phyloP scores from a whole-genome alignment of 1,140 invertebrate species.

The Trichogramma pretiosum region DNA sequence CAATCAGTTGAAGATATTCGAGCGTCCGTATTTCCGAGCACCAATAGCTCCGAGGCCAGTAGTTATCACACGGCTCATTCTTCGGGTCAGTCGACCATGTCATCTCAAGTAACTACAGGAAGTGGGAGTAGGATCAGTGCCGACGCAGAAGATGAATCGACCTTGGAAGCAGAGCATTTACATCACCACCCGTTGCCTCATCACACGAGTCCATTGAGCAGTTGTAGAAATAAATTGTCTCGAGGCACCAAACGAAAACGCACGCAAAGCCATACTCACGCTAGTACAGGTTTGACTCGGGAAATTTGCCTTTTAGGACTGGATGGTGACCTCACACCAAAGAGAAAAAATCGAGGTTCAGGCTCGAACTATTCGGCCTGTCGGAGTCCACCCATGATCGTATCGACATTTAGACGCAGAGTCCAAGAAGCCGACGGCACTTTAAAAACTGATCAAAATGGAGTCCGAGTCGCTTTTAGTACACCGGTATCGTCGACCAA shows the following conservation, averaged over 20 bases:
- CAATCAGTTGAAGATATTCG: conserved; percentile 37
- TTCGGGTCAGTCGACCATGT: too few species aligned
- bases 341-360: conserved; percentile 41
- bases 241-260: conserved; percentile 39
- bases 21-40: conserved; percentile 1
- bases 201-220: conserved; percentile 36
- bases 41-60: conserved; percentile 19
- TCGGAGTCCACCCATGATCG: conserved; percentile 19
- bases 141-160: conserved; percentile 36
- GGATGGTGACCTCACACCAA: conserved; percentile 49
- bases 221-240: conserved; percentile 20
- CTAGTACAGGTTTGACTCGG: conserved; percentile 54
- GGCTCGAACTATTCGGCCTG: conserved; percentile 17
- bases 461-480: conserved; percentile 57
- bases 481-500: conserved; percentile 58
- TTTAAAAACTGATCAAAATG: conserved; percentile 16
- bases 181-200: conserved; percentile 23
- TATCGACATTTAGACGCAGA: not conserved
- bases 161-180: conserved; percentile 32
- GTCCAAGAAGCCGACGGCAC: conserved; percentile 10
- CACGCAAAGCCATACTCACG: not conserved
- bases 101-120: not conserved
- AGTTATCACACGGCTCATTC: conserved; percentile 31
- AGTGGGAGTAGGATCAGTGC: conserved; percentile 15
- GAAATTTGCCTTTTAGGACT: conserved; percentile 56